Evolutionary conservation across 2,797 vertebrate species (phyloP).

Genomic region (Menidia menidia): DNA sequence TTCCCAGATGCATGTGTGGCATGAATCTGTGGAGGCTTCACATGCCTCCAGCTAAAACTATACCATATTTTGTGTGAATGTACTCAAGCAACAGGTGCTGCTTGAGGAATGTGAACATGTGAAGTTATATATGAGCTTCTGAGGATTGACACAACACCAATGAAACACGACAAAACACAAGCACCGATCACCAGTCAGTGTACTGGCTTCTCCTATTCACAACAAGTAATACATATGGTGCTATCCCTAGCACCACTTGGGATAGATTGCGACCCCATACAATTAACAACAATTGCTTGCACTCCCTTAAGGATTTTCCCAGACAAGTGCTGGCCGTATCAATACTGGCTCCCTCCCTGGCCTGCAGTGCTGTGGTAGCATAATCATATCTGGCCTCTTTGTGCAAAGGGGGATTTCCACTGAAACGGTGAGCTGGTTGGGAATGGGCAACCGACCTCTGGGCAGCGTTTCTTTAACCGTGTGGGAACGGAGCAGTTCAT

Average conservation of each 20-base stretch:
- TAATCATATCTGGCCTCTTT: slow-evolving; percentile 87
- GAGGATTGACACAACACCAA: slow-evolving; percentile 25
- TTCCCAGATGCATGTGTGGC: slow-evolving; percentile 18
- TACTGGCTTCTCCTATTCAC: slow-evolving; percentile 69
- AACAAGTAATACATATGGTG: slow-evolving; percentile 70
- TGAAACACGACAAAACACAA: slow-evolving; percentile 43
- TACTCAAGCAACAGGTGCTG: slow-evolving; percentile 10
- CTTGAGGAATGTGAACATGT: slow-evolving; percentile 26
- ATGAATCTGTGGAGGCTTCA: slow-evolving; percentile 9
- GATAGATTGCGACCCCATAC: slow-evolving; percentile 70
- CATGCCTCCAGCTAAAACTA: slow-evolving; percentile 32
- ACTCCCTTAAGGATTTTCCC: slow-evolving; percentile 83
- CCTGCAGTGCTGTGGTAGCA: slow-evolving; percentile 85
- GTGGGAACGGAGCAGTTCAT: slow-evolving; percentile 75
- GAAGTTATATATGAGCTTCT: slow-evolving; percentile 21
- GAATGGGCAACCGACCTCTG: slow-evolving; percentile 80
- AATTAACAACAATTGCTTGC: slow-evolving; percentile 82
- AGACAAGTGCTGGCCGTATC: slow-evolving; percentile 80
- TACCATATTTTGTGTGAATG: slow-evolving; percentile 22
- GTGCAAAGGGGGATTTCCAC: slow-evolving; percentile 84
- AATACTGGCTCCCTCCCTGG: slow-evolving; percentile 83
- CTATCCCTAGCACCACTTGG: slow-evolving; percentile 54
- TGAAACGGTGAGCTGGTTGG: slow-evolving; percentile 86
- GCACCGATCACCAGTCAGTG: slow-evolving; percentile 48
- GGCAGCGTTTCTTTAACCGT: slow-evolving; percentile 78